Conservation (phyloP, 2,797 vertebrate genomes). For the Psittacula echo region DNA sequence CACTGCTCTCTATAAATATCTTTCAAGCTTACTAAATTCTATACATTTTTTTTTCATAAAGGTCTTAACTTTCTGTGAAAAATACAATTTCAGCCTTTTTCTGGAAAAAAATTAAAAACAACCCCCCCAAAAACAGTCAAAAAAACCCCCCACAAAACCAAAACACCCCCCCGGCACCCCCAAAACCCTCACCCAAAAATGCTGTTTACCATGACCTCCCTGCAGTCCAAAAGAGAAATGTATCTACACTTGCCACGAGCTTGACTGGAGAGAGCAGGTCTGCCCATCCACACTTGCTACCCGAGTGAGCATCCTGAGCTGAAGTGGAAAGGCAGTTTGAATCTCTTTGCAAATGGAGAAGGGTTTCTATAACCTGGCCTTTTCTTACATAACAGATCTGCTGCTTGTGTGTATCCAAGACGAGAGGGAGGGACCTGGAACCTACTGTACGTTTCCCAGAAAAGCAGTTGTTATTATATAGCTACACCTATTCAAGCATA, state of each 20-base stretch:
- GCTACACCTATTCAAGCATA: slow-evolving; percentile 52
- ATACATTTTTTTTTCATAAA: neutral
- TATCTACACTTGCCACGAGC: neutral
- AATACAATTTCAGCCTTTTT: slow-evolving; percentile 11
- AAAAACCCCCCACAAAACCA: no score
- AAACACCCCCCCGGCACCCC: no score
- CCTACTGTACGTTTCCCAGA: neutral
- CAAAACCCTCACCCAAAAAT: neutral
- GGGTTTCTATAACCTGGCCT: slow-evolving; percentile 24
- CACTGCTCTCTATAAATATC: neutral
- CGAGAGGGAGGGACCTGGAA: neutral
- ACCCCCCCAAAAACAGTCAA: no score
- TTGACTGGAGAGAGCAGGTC: neutral
- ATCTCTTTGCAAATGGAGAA: neutral
- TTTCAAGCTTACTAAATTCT: neutral
- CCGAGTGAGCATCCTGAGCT: neutral
- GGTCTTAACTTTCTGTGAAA: neutral
- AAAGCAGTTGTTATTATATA: slow-evolving; percentile 1
- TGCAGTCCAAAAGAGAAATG: neutral
- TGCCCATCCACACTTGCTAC: neutral
- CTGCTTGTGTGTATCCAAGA: neutral
- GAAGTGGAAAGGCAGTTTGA: neutral
- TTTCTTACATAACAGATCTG: slow-evolving; percentile 34
- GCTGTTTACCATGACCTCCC: neutral
- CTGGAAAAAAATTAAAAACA: neutral